These are phyloP conservation scores for Ostrea edulis DNA, from an alignment of 1,140 invertebrate genomes.

Conservation along the genomic window DNA sequence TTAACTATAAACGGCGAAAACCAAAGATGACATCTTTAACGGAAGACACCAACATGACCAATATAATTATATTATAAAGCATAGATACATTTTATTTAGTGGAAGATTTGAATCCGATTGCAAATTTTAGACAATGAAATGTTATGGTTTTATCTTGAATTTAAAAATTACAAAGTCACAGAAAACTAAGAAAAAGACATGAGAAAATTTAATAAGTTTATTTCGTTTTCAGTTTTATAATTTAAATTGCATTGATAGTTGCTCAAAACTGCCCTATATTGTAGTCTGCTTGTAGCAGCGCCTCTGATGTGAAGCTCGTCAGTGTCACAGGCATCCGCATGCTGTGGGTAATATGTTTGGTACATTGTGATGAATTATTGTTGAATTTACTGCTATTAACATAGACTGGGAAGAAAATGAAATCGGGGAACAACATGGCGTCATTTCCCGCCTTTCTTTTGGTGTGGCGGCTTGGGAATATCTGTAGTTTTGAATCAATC, in stretches of 20 bases:
- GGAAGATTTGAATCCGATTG: no score
- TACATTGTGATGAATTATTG: slow-evolving; percentile 51
- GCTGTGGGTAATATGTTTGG: slow-evolving; percentile 62
- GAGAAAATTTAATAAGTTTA: no score
- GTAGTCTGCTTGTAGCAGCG: not conserved
- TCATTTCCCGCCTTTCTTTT: slow-evolving; percentile 45
- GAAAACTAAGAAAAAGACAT: no score
- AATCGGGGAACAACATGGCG: slow-evolving; percentile 65
- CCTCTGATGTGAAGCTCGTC: not conserved
- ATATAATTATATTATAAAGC: no score
- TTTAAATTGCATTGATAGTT: slow-evolving; percentile 31
- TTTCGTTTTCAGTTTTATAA: not conserved
- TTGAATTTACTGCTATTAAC: slow-evolving; percentile 58
- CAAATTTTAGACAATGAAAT: no score
- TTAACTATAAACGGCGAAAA: no score
- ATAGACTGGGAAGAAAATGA: slow-evolving; percentile 60
- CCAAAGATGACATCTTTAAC: no score
- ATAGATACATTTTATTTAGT: no score
- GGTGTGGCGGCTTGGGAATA: slow-evolving; percentile 42
- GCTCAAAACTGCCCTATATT: slow-evolving; percentile 22
- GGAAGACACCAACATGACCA: no score
- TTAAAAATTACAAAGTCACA: no score
- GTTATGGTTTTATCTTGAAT: no score
- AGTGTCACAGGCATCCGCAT: slow-evolving; percentile 62
- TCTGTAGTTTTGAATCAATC: slow-evolving; percentile 57